A percentile compares a stretch with the other conserved stretches of the same genome.
Evolutionary conservation across 2,888 invertebrate genomes (phyloP).

Genomic region (Netelia fuscicornis): DNA sequence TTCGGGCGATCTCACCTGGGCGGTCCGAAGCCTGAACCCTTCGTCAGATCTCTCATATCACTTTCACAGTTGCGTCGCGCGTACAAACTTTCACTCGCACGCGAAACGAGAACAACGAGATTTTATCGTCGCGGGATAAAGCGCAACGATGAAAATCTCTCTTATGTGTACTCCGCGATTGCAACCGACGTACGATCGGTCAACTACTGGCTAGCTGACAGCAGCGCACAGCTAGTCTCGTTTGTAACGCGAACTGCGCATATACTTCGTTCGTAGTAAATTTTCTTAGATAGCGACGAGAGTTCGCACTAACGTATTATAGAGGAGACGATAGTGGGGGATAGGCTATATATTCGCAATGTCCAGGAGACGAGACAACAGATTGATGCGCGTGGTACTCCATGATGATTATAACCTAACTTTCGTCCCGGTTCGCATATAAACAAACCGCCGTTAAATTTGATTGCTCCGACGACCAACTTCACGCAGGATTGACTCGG

Average conservation of each 20-base stretch:
- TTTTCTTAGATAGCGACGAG: not conserved
- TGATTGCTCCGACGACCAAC: not conserved
- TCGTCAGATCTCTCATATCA: slow-evolving; percentile 56
- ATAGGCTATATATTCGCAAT: not conserved
- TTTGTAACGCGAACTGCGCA: slow-evolving; percentile 30
- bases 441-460: not conserved
- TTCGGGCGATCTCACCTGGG: slow-evolving; percentile 76
- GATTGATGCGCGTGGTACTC: not conserved
- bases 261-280: slow-evolving; percentile 34
- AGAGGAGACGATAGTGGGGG: not conserved
- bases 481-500: not conserved
- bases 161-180: slow-evolving; percentile 40
- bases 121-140: slow-evolving; percentile 54
- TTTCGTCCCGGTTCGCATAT: not conserved
- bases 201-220: slow-evolving; percentile 59
- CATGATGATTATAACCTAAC: not conserved
- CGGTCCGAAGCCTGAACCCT: slow-evolving; percentile 74
- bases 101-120: not conserved
- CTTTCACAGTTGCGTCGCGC: slow-evolving; percentile 1
- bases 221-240: slow-evolving; percentile 18
- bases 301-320: slow-evolving; percentile 22
- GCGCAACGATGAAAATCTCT: slow-evolving; percentile 53
- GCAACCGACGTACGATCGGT: slow-evolving; percentile 61
- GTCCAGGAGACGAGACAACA: not conserved
- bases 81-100: slow-evolving; percentile 38